Conservation (phyloP, 2,797 vertebrate genomes). For the Helostoma temminkii region DNA sequence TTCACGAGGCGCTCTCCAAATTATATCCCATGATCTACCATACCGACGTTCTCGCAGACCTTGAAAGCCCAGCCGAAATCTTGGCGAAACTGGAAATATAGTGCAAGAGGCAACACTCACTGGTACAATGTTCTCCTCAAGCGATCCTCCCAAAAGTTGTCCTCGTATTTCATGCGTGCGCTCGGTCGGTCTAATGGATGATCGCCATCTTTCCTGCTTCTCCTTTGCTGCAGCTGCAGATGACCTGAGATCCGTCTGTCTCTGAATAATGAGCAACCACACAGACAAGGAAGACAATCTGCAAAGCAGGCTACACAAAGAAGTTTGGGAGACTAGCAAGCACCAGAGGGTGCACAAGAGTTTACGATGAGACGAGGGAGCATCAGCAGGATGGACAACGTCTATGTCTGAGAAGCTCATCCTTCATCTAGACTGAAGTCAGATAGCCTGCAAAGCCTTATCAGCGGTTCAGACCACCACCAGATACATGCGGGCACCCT, state of each 20-base stretch:
- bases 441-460: slow-evolving; percentile 72
- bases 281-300: slow-evolving; percentile 98
- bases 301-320: slow-evolving; percentile 95
- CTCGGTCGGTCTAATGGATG: slow-evolving; percentile 98
- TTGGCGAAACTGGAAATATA: slow-evolving; percentile 75
- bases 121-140: slow-evolving; percentile 84
- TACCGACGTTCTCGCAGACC: slow-evolving; percentile 82
- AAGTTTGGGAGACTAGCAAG: slow-evolving; percentile 90
- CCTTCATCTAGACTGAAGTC: slow-evolving; percentile 81
- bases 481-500: slow-evolving; percentile 61
- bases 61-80: slow-evolving; percentile 77
- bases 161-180: slow-evolving; percentile 95
- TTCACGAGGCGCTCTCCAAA: slow-evolving; percentile 84
- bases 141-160: slow-evolving; percentile 90
- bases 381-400: slow-evolving; percentile 84
- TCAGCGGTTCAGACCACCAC: slow-evolving; percentile 67
- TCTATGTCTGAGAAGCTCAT: slow-evolving; percentile 81
- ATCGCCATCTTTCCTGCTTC: slow-evolving; percentile 99
- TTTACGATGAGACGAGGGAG: slow-evolving; percentile 86
- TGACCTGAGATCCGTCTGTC: slow-evolving; percentile 99
- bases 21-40: slow-evolving; percentile 82
- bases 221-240: slow-evolving; percentile 94
- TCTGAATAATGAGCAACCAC: slow-evolving; percentile 99
- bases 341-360: slow-evolving; percentile 99
- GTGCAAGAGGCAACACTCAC: slow-evolving; percentile 71